Evolutionary conservation across 1,140 invertebrate genomes (phyloP).

Genomic region (Drosophila micromelanica): DNA sequence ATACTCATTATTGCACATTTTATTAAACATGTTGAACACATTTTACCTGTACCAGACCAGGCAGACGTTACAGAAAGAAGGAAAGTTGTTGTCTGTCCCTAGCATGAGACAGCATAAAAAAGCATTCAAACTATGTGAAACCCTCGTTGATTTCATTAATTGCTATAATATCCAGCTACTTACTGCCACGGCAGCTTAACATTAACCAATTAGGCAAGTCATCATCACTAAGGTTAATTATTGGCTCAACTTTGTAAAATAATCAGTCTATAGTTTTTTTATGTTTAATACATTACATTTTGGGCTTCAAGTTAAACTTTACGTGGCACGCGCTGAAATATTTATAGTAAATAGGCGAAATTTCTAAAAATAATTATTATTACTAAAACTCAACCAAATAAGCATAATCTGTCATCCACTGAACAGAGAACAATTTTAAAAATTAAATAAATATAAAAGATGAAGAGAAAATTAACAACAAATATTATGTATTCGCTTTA

Average conservation of each 20-base stretch:
- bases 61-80: conserved; percentile 14
- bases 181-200: conserved; percentile 57
- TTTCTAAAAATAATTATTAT: too few relatives aligned
- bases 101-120: conserved; percentile 67
- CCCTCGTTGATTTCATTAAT: conserved; percentile 68
- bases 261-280: background rate
- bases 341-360: too few relatives aligned
- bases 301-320: background rate
- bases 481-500: too few relatives aligned
- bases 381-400: too few relatives aligned
- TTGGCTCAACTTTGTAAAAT: conserved; percentile 24
- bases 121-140: conserved; percentile 28
- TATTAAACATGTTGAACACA: conserved; percentile 34
- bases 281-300: background rate
- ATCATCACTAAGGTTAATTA: conserved; percentile 51
- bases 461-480: too few relatives aligned
- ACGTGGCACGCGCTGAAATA: background rate
- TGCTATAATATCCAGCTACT: conserved; percentile 69
- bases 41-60: conserved; percentile 6
- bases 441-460: too few relatives aligned
- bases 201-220: conserved; percentile 69
- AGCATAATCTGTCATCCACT: too few relatives aligned
- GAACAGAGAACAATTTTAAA: too few relatives aligned
- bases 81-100: conserved; percentile 47
- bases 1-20: conserved; percentile 72